phyloP scores from a whole-genome alignment of 37 sponge, comb jelly and placozoan genomes.

The Halisarca cf. caerulea region DNA sequence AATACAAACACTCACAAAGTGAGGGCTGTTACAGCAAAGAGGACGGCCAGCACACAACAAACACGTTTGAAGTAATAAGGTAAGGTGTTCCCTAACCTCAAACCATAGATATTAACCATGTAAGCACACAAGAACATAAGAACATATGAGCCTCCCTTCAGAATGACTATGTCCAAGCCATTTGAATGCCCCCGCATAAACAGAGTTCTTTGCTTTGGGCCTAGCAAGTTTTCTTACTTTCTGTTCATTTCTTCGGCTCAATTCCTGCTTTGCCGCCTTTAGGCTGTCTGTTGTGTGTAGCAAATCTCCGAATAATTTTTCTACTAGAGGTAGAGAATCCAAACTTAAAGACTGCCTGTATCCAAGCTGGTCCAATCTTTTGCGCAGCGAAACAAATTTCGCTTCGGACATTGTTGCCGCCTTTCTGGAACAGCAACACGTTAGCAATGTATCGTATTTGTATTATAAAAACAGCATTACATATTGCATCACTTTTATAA shows the following conservation, averaged over 20 bases:
- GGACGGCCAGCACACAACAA: too few species aligned
- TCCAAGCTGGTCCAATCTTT: slow-evolving; percentile 97
- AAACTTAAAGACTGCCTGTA: slow-evolving; percentile 92
- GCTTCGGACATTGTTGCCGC: slow-evolving; percentile 64
- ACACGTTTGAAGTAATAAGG: too few species aligned
- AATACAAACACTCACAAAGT: background rate
- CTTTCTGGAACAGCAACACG: background rate
- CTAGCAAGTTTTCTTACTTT: slow-evolving; percentile 31
- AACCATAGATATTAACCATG: too few species aligned
- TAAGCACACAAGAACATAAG: too few species aligned
- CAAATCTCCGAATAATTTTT: slow-evolving; percentile 92
- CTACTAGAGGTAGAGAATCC: slow-evolving; percentile 91
- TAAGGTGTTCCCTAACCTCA: too few species aligned
- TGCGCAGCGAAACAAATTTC: slow-evolving; percentile 88
- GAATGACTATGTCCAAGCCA: too few species aligned
- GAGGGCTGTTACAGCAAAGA: too few species aligned
- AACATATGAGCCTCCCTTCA: too few species aligned
- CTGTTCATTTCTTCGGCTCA: slow-evolving; percentile 68
- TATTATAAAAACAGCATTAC: background rate
- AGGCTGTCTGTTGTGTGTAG: slow-evolving; percentile 98
- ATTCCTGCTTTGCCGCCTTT: slow-evolving; percentile 77
- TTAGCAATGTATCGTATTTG: background rate
- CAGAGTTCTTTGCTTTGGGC: too few species aligned
- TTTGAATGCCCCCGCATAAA: too few species aligned
- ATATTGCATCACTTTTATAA: background rate